These are phyloP conservation scores for Babyrousa celebensis DNA, from an alignment of 2,797 vertebrate genomes.

Conservation along the genomic window DNA sequence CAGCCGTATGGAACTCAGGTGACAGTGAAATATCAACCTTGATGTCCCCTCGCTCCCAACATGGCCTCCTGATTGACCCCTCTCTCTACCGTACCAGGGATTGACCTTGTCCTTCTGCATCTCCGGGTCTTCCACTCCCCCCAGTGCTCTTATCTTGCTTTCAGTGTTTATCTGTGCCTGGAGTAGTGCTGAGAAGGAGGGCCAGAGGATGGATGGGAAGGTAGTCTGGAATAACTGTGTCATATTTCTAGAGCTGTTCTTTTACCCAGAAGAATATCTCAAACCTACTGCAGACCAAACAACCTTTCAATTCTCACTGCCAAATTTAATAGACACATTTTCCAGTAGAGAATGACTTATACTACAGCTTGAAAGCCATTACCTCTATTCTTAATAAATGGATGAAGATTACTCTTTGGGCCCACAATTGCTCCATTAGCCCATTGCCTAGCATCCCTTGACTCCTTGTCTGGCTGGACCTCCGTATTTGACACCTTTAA, in stretches of 20 bases:
- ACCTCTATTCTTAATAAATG: constrained; percentile 24
- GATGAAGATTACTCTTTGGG: neutral
- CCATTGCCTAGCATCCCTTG: neutral
- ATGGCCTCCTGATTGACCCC: neutral
- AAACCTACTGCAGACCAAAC: constrained; percentile 26
- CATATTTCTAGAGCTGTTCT: constrained; percentile 9
- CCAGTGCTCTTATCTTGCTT: neutral
- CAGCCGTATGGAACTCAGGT: neutral
- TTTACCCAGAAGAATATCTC: constrained; percentile 64
- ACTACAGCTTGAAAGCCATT: constrained; percentile 44
- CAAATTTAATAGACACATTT: constrained; percentile 62
- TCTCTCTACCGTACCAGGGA: neutral
- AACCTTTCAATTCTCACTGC: constrained; percentile 51
- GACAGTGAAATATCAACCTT: neutral
- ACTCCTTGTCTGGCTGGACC: constrained; percentile 8
- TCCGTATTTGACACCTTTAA: neutral
- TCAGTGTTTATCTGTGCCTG: neutral
- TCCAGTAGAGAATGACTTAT: constrained; percentile 49
- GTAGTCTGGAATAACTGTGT: neutral
- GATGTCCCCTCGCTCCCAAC: neutral
- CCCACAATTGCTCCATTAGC: constrained; percentile 29
- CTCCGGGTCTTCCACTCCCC: neutral
- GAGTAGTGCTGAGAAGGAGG: neutral
- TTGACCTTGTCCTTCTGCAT: neutral
- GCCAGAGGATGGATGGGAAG: neutral